Evolutionary conservation across 2,888 invertebrate species (phyloP), one percentile per base, ranked within the genome.

Genomic region (Tortricodes alternella): DNA sequence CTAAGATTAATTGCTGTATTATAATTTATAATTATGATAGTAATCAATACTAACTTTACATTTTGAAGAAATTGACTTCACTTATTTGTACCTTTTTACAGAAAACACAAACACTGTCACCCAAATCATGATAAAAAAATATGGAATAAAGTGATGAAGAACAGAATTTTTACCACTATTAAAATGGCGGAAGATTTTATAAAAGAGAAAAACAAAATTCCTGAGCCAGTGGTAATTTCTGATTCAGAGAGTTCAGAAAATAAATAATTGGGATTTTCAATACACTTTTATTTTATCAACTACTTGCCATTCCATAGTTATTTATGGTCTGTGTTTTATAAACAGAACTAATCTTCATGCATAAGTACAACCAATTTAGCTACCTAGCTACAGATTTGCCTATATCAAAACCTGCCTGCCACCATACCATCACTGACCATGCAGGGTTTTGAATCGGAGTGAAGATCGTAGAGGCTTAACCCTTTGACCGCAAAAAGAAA

Each of bases 101-200:
- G 84, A 50, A 67, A 64, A 55, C 70, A 71, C 41, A 2, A 41
- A 6, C 84, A 84, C 57, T 59, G 11, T 19, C 84, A 84, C 60
- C 13, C 61, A 1, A 67, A 64, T 37, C 84, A 83, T 23, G 78
- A 80, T 39, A 39, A 51, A 1, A 73, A 73, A 69, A 79, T 83
- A 55, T 29, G 70, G 16, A 71, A 65, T 19, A 82, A 77, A 62
- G 56, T 61, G 3, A 23, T 38, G 34, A 46, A 50, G 1, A 53
- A 23, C 16, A 39, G 24, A 18, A 3, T 34, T 8, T 53, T 48
- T 15, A 1, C 39, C 5, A 18, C 46, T 24, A 11, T 53, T 15
- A n/a, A 32, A 8, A 39, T 24, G n/a, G 53, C 39, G 8, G 23
- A 53, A 39, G 46, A 46, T n/a, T 2, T 46, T 2, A 16, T 34